Evolutionary conservation across 2,113 vertebrate genomes (phyloP).

Genomic region (Romanogobio albipinnatus): DNA sequence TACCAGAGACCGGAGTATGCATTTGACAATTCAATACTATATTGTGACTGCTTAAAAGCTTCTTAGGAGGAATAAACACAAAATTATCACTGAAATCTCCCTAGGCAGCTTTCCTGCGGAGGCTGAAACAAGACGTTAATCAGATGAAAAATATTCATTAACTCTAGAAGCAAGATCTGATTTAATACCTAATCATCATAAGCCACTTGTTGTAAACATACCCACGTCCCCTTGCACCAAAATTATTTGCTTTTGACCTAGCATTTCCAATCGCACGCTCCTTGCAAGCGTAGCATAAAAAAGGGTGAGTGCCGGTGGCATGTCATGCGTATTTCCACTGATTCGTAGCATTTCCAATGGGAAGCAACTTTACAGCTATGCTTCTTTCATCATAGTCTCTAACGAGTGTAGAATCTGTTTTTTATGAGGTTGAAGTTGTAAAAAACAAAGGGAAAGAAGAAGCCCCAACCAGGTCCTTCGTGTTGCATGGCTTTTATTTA

Average conservation of each 20-base stretch:
- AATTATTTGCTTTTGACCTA: conserved; percentile 10
- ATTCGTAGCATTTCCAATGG: conserved; percentile 26
- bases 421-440: conserved; percentile 52
- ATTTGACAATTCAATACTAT: conserved; percentile 7
- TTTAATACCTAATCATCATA: conserved; percentile 17
- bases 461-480: conserved; percentile 20
- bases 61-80: neutral
- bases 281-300: neutral
- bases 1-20: neutral
- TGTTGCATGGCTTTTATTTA: conserved; percentile 51
- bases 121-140: neutral
- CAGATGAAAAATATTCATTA: conserved; percentile 14
- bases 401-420: conserved; percentile 52
- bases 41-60: neutral
- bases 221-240: neutral
- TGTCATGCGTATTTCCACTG: conserved; percentile 18
- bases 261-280: neutral
- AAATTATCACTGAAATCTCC: neutral
- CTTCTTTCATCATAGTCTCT: conserved; percentile 48
- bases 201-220: conserved; percentile 13
- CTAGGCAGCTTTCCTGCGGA: neutral
- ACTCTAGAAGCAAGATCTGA: neutral
- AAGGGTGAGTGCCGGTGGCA: neutral
- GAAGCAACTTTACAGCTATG: conserved; percentile 40
- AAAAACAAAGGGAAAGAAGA: conserved; percentile 35